Base-by-base conservation (phyloP, 2,113 vertebrate species). In the Mirza zaza region DNA sequence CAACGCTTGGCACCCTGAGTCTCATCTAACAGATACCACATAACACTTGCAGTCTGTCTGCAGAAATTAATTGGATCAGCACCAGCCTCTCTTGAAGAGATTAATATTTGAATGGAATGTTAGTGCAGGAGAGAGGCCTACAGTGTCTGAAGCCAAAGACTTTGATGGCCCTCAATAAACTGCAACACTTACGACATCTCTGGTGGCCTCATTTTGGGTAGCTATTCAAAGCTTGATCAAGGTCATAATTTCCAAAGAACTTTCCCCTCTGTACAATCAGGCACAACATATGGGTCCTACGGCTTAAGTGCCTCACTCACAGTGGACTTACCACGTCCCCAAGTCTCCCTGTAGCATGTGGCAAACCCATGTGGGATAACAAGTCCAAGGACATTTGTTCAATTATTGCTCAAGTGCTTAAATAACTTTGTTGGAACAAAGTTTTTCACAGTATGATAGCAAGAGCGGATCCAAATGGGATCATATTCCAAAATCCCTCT, bases 381-480 rank as follows among this genome's bases (percentile, higher is more conserved):
- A 86, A 94, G 59, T 84, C 84, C 89, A 97, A 96, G 89, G 96
- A 42, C 84, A 92, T 93, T 79, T 94, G 83, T 90, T 97, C 80
- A 81, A 57, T 97, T 93, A 93, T 29, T 83, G 45, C 55, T 80
- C 91, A 93, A 97, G n/a, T 76, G 84, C 63, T 96, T 90, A 63
- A 73, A 89, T 85, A 80, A 95, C 55, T 42, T 34, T 90, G 55
- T 61, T 88, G 76, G 82, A 95, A 95, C 29, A 52, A 79, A 34
- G 6, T 34, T 89, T 92, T 91, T 84, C 73, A 91, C 79, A 45
- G 55, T 81, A 91, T 48, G 39, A 73, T 6, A 96, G 71, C 76
- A 95, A 96, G 39, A 75, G 57, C 65, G 80, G 80, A 96, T 73
- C 55, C 48, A 59, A 50, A 86, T 15, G 21, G 61, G 94, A 75